These are phyloP conservation scores for Drosophila setifemur DNA, from an alignment of 1,140 invertebrate genomes.

Conservation along the genomic window DNA sequence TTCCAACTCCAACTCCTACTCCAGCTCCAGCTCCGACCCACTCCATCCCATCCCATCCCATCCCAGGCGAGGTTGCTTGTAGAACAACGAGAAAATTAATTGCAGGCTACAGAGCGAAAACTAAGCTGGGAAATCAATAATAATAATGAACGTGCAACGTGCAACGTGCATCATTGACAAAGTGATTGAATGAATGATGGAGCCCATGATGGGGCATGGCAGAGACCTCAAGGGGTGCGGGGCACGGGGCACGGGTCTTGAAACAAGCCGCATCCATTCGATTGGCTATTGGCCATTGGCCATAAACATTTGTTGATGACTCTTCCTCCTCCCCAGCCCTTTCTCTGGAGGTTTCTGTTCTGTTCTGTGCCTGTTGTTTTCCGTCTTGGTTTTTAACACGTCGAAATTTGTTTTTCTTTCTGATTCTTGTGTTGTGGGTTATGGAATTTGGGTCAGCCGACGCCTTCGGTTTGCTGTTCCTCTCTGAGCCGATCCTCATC, in stretches of 20 bases:
- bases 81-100: constrained; percentile 75
- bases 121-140: constrained; percentile 78
- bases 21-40: no score
- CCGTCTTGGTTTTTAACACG: constrained; percentile 59
- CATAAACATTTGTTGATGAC: constrained; percentile 73
- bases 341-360: background rate
- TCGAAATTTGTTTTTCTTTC: constrained; percentile 47
- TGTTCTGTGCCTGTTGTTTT: constrained; percentile 20
- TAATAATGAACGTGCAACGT: constrained; percentile 67
- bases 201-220: constrained; percentile 19
- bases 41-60: no score
- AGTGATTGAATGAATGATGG: constrained; percentile 77
- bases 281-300: no score
- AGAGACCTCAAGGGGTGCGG: background rate
- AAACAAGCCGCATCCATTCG: constrained; percentile 48
- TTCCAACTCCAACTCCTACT: no score
- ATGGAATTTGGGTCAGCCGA: constrained; percentile 62
- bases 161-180: constrained; percentile 68
- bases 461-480: background rate
- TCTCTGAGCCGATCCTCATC: background rate
- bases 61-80: no score
- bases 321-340: constrained; percentile 16
- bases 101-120: constrained; percentile 65
- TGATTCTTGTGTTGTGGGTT: constrained; percentile 11
- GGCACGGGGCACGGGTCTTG: constrained; percentile 5